A percentile compares a stretch with the other conserved stretches of the same genome.
phyloP scores from a whole-genome alignment of 1,140 invertebrate species.

The Rhopalosiphum padi region DNA sequence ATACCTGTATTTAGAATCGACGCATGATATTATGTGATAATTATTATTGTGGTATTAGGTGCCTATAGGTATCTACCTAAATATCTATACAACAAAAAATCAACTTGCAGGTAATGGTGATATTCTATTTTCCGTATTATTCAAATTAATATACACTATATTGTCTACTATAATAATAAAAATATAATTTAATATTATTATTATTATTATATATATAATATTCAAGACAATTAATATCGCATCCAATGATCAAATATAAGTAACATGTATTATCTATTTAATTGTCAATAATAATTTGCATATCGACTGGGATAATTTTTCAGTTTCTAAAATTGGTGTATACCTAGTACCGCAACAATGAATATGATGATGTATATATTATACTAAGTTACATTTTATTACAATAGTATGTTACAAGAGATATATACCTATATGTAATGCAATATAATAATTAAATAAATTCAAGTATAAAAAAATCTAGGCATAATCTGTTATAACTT shows the following conservation, averaged over 20 bases:
- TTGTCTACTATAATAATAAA: too few species aligned
- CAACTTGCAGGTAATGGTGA: background rate
- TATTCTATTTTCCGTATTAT: background rate
- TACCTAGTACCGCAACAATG: background rate
- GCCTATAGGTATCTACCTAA: background rate
- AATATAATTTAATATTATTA: too few species aligned
- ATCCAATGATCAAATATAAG: too few species aligned
- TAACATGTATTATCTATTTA: too few species aligned
- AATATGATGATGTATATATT: background rate
- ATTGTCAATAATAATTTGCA: background rate
- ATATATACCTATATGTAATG: background rate
- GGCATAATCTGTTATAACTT: too few species aligned
- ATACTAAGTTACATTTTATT: background rate
- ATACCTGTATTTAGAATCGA: background rate
- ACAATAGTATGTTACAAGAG: too few species aligned
- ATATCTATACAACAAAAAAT: background rate
- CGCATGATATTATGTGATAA: background rate
- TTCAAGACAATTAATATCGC: too few species aligned
- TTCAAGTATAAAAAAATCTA: too few species aligned
- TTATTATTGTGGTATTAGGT: background rate
- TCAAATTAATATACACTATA: background rate
- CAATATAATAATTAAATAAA: background rate
- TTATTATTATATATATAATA: too few species aligned
- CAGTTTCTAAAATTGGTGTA: too few species aligned
- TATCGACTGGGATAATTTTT: background rate